phyloP scores from a whole-genome alignment of 2,888 invertebrate species.

The Hanleya hanleyi region DNA sequence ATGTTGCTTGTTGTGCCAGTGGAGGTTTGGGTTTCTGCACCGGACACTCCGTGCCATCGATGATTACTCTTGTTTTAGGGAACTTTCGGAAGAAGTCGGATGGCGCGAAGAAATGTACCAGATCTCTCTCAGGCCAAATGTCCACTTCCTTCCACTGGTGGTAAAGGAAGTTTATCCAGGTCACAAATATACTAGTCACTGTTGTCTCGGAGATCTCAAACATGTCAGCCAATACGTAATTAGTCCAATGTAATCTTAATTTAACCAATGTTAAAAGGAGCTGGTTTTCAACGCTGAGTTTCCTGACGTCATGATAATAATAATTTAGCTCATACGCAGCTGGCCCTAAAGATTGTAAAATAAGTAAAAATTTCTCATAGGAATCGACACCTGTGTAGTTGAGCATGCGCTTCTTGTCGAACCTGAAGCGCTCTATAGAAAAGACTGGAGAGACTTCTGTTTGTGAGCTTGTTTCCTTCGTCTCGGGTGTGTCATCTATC shows the following conservation, averaged over 20 bases:
- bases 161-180: slow-evolving; percentile 23
- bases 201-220: slow-evolving; percentile 9
- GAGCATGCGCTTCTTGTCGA: too few species aligned
- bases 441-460: too few species aligned
- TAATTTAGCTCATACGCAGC: too few species aligned
- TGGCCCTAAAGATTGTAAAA: too few species aligned
- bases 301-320: too few species aligned
- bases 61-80: slow-evolving; percentile 21
- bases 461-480: too few species aligned
- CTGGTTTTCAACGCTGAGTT: too few species aligned
- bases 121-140: slow-evolving; percentile 15
- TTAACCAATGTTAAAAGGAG: too few species aligned
- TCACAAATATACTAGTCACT: slow-evolving; percentile 16
- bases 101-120: slow-evolving; percentile 14
- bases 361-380: too few species aligned
- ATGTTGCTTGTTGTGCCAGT: slow-evolving; percentile 27
- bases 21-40: slow-evolving; percentile 21
- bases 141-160: slow-evolving; percentile 17
- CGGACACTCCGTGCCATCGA: slow-evolving; percentile 21
- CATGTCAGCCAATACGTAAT: background rate
- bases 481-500: too few species aligned
- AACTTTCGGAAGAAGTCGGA: slow-evolving; percentile 20
- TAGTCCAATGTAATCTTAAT: background rate
- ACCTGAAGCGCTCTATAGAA: too few species aligned
- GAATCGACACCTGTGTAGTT: too few species aligned